These are phyloP conservation scores for Heliconius charithonia DNA, from an alignment of 2,888 invertebrate species.

Conservation along the genomic window DNA sequence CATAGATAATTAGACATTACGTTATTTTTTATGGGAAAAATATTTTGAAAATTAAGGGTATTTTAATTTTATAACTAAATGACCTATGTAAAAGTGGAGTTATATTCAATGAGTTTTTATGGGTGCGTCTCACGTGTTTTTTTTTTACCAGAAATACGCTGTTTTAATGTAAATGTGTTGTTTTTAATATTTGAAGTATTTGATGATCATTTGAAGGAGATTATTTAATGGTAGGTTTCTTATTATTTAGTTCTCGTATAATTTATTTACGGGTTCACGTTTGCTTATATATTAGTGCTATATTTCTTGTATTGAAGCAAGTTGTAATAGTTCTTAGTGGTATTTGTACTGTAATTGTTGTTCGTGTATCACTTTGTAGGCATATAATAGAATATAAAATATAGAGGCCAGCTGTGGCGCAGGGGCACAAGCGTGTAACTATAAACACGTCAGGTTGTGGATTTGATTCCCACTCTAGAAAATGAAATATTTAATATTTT, in stretches of 20 bases:
- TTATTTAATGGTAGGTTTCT: slow-evolving; percentile 14
- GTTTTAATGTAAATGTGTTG: background rate
- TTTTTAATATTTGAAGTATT: background rate
- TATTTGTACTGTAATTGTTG: too few species aligned
- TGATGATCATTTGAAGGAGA: background rate
- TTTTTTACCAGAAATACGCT: background rate
- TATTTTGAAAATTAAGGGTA: background rate
- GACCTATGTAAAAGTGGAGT: background rate
- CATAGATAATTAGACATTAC: background rate
- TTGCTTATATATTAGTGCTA: background rate
- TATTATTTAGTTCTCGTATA: background rate
- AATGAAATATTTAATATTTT: too few species aligned
- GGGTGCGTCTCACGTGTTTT: background rate
- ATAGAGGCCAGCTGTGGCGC: too few species aligned
- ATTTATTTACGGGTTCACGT: background rate
- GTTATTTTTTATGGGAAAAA: background rate
- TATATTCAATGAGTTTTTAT: background rate
- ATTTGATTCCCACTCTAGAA: too few species aligned
- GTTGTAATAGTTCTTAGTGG: too few species aligned
- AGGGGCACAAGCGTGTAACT: too few species aligned
- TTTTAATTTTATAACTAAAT: background rate
- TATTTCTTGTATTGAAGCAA: background rate
- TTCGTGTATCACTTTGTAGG: too few species aligned
- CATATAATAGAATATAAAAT: too few species aligned
- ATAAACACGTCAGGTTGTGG: too few species aligned